Evolutionary conservation across 2,888 invertebrate species (phyloP).

Genomic region (Cephus sareptanus): DNA sequence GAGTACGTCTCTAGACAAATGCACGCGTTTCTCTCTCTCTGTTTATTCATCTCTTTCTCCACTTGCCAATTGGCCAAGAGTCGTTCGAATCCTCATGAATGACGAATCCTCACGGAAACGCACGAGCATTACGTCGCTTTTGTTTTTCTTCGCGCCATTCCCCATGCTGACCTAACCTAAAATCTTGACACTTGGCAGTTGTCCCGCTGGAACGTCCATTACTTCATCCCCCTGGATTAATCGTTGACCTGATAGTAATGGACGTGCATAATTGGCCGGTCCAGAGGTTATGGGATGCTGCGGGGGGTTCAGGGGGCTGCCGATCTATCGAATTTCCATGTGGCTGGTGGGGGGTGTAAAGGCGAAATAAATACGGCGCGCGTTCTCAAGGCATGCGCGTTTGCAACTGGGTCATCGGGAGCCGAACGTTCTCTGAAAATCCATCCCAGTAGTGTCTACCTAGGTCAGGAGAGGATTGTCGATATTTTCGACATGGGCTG

Average conservation of each 20-base stretch:
- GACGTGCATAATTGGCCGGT: not conserved
- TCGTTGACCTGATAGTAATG: not conserved
- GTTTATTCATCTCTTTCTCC: not conserved
- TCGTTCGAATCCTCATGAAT: not conserved
- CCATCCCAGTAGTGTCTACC: conserved; percentile 49
- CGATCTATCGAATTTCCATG: conserved; percentile 34
- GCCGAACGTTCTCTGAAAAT: conserved; percentile 44
- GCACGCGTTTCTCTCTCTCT: not conserved
- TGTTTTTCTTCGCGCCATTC: not conserved
- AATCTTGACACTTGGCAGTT: not conserved
- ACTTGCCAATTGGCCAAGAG: not conserved
- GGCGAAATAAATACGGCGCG: conserved; percentile 52
- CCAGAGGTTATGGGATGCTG: not conserved
- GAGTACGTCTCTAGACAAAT: not conserved
- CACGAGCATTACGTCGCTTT: not conserved
- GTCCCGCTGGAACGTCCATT: not conserved
- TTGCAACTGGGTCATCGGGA: conserved; percentile 60
- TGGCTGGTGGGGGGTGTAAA: conserved; percentile 23
- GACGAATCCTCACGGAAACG: not conserved
- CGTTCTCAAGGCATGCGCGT: conserved; percentile 61
- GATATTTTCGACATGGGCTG: conserved; percentile 67
- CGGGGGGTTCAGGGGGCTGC: conserved; percentile 5
- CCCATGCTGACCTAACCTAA: not conserved
- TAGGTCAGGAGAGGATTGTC: conserved; percentile 47
- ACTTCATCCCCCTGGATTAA: not conserved